These are phyloP conservation scores for Cyprinodon diabolis DNA, from an alignment of 2,797 vertebrate genomes.

Conservation along the genomic window DNA sequence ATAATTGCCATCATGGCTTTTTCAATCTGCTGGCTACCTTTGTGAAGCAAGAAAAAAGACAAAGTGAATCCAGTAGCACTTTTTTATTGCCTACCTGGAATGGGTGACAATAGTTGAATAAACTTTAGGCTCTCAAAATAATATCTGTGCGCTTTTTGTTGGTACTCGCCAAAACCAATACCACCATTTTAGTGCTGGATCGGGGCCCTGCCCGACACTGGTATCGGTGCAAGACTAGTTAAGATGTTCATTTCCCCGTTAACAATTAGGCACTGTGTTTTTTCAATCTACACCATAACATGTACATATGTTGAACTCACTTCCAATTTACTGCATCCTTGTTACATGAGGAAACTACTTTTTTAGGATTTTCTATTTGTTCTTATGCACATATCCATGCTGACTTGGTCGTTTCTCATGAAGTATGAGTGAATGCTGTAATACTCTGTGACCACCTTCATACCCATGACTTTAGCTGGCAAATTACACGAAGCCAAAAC, in stretches of 20 bases:
- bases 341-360: background rate
- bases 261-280: background rate
- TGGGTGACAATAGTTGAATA: too few species aligned
- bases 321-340: background rate
- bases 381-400: background rate
- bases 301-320: background rate
- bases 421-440: slow-evolving; percentile 12
- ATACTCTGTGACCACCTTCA: slow-evolving; percentile 8
- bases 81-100: too few species aligned
- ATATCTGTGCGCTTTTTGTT: too few species aligned
- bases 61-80: too few species aligned
- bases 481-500: slow-evolving; percentile 53
- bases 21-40: too few species aligned
- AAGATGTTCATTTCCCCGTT: background rate
- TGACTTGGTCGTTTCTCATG: slow-evolving; percentile 6
- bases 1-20: too few species aligned
- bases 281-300: background rate
- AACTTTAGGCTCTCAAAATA: too few species aligned
- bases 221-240: too few species aligned
- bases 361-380: background rate
- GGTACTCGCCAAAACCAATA: too few species aligned
- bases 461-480: slow-evolving; percentile 16
- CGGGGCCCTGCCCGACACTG: too few species aligned
- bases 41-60: too few species aligned
- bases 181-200: too few species aligned